Evolutionary conservation across 2,797 vertebrate species (phyloP), one percentile per base, ranked within the genome.

Genomic region (Poecile montanus): DNA sequence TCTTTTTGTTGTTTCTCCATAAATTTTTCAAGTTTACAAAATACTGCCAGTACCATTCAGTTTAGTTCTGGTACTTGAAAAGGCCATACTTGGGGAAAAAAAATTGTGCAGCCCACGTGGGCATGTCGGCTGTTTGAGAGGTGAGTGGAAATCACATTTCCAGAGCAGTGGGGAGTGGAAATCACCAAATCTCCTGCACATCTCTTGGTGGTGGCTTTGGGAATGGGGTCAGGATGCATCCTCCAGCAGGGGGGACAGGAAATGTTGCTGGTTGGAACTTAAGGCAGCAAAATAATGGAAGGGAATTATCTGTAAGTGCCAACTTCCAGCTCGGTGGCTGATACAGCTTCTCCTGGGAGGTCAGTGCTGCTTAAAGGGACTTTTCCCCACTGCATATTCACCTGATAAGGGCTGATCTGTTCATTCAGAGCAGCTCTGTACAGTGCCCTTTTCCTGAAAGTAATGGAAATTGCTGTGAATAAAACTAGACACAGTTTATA

Each of bases 81-180:
- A 85, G 34, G 13, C 25, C 9, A 1, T 7, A 1, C 3, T 61
- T 47, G 14, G 9, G 22, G 9, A 42, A 21, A 42, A 16, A 11
- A 32, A 20, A 4, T 1, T 3, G 7, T 34, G 4, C 17, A 32
- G 30, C 30, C 26, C 38, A 4, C 8, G 18, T 34, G 40, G 18
- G 57, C 42, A n/a, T 2, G 21, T 17, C 81, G 70, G 26, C 23
- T 34, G 32, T 50, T 61, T 29, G 11, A 51, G 19, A 34, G 63
- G 38, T 29, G 60, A 30, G 2, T 0, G 5, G 47, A 53, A 73
- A 29, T 82, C 3, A 0, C 3, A 0, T 38, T 60, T 70, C 27
- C 36, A 56, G 57, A 40, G 66, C 53, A 21, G n/a, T 1, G 34
- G 11, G 22, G 62, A 83, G 15, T 30, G 71, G 15, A 40, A 23